A percentile compares a stretch with the other conserved stretches of the same genome.
Evolutionary conservation across 2,113 vertebrate species (phyloP).

Genomic region (Gymnobelideus leadbeateri): DNA sequence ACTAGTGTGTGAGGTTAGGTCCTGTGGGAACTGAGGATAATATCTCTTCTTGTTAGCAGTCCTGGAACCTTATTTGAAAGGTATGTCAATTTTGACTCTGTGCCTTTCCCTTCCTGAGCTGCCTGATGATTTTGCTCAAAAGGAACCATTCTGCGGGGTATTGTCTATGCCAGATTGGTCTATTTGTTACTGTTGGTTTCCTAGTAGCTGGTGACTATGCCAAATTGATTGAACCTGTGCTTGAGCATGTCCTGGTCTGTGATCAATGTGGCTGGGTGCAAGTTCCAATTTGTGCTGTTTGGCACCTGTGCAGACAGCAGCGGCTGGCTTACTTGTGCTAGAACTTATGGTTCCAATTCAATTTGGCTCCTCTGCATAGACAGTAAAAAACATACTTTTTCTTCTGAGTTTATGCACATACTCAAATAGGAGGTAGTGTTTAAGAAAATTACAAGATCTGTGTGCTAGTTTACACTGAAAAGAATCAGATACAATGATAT

Average conservation of each 20-base stretch:
- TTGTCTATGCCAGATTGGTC: rapidly evolving
- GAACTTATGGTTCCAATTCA: background rate
- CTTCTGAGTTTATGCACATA: background rate
- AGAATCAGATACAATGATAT: background rate
- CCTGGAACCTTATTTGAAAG: background rate
- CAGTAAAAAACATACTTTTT: background rate
- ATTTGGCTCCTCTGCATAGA: background rate
- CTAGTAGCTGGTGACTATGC: background rate
- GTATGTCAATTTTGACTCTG: background rate
- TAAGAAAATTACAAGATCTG: constrained; percentile 13
- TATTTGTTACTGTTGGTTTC: background rate
- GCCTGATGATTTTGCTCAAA: background rate
- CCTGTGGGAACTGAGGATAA: rapidly evolving
- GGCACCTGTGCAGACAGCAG: constrained; percentile 42
- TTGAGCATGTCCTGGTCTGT: background rate
- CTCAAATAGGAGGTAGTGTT: constrained; percentile 7
- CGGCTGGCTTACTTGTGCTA: background rate
- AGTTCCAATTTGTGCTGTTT: constrained; percentile 43
- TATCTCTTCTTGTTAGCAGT: background rate
- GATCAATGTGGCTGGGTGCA: constrained; percentile 29
- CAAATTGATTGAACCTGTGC: background rate
- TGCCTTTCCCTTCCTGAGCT: background rate
- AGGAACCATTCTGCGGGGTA: background rate
- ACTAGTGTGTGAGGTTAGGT: background rate
- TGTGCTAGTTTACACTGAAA: background rate